A percentile compares a stretch with the other conserved stretches of the same genome.
Evolutionary conservation across 2,113 vertebrate species (phyloP).

Genomic region (Todiramphus chloris): DNA sequence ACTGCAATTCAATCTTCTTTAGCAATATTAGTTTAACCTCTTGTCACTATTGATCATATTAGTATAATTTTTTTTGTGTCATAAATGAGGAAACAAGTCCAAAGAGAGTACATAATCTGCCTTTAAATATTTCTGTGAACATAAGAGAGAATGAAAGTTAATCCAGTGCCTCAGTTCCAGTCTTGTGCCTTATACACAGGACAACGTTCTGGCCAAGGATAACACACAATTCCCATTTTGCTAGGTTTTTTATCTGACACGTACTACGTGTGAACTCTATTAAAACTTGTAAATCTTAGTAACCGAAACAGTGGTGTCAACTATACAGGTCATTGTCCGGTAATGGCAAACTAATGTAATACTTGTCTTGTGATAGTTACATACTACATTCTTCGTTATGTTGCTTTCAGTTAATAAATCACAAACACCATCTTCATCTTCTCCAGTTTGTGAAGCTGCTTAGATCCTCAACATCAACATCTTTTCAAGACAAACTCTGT

Average conservation of each 20-base stretch:
- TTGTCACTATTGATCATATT: not conserved
- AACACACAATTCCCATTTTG: not conserved
- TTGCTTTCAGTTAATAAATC: not conserved
- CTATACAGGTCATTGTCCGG: not conserved
- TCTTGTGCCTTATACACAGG: not conserved
- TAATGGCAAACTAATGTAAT: not conserved
- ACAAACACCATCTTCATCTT: not conserved
- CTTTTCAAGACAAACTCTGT: not conserved
- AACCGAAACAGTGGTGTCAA: not conserved
- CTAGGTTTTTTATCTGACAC: not conserved
- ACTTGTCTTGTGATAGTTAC: not conserved
- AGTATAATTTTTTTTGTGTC: not conserved
- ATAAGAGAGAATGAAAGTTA: not conserved
- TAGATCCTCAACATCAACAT: not conserved
- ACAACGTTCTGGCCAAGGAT: constrained; percentile 1
- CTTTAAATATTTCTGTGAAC: not conserved
- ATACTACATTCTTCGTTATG: not conserved
- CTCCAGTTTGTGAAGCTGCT: not conserved
- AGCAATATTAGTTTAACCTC: constrained; percentile 42
- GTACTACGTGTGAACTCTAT: not conserved
- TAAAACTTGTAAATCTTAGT: constrained; percentile 49
- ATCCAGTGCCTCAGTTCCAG: not conserved
- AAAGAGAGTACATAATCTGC: not conserved
- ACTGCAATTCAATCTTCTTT: constrained; percentile 20
- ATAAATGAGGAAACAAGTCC: not conserved